Conservation (phyloP, 1,140 invertebrate genomes). For the Pachyrhynchus sulphureomaculatus region DNA sequence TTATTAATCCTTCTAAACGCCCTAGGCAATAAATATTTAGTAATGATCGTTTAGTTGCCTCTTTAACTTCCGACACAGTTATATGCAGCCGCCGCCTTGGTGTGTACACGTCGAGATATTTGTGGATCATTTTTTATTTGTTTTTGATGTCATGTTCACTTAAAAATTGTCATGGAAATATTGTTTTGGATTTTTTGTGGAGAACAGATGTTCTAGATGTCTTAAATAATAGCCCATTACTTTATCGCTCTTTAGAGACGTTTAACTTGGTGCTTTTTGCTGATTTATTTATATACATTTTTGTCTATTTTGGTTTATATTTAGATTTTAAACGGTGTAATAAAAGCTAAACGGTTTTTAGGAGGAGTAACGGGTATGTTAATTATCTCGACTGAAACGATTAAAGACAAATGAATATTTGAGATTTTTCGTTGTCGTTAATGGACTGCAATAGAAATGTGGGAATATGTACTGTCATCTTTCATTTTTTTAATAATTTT, state of each 20-base stretch:
- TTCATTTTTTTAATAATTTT: too few species aligned
- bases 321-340: constrained; percentile 18
- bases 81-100: constrained; percentile 26
- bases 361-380: constrained; percentile 8
- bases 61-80: constrained; percentile 48
- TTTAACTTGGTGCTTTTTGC: constrained; percentile 21
- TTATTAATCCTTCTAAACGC: constrained; percentile 48
- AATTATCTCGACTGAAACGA: constrained; percentile 13
- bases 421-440: background rate
- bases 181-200: constrained; percentile 15
- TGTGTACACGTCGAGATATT: constrained; percentile 38
- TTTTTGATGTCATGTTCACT: constrained; percentile 33
- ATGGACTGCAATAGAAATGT: too few species aligned
- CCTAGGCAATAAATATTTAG: constrained; percentile 48
- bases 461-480: too few species aligned
- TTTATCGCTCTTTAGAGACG: constrained; percentile 30
- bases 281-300: constrained; percentile 23
- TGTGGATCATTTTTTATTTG: constrained; percentile 42
- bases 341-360: constrained; percentile 16
- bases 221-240: constrained; percentile 39
- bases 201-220: constrained; percentile 38
- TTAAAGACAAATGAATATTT: constrained; percentile 21
- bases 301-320: constrained; percentile 24
- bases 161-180: constrained; percentile 37
- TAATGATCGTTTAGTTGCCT: constrained; percentile 50